Conservation (phyloP, 2,113 vertebrate genomes). For the Pteruthius melanotis region DNA sequence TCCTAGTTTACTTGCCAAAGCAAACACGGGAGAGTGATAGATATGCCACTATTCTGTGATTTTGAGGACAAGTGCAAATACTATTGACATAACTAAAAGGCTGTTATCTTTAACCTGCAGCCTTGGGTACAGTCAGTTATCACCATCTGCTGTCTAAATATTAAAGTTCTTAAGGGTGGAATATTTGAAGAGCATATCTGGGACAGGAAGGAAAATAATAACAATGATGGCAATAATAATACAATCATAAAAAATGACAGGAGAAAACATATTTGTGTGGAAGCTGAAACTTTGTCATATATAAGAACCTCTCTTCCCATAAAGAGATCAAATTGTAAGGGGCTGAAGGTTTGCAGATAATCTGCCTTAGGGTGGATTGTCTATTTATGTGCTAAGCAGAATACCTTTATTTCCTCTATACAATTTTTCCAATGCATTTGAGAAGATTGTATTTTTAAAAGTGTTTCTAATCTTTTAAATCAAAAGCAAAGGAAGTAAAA, state of each 20-base stretch:
- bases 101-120: neutral
- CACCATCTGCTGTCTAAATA: conserved; percentile 30
- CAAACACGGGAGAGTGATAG: neutral
- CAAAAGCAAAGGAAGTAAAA: conserved; percentile 53
- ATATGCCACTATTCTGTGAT: neutral
- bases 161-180: neutral
- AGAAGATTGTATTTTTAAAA: conserved; percentile 31
- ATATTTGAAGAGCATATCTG: neutral
- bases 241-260: neutral
- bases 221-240: neutral
- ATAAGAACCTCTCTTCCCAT: neutral
- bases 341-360: conserved; percentile 34
- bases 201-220: neutral
- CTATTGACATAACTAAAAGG: neutral
- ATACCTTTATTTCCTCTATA: conserved; percentile 21
- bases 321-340: conserved; percentile 25
- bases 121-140: neutral
- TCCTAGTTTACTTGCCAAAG: neutral
- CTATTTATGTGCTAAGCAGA: conserved; percentile 41
- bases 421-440: conserved; percentile 39
- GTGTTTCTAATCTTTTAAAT: conserved; percentile 65
- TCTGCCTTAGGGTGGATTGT: neutral
- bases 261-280: neutral
- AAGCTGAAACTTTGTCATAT: neutral
- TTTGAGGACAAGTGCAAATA: neutral